Base-by-base conservation (phyloP, 2,888 invertebrate species). In the Erebia ligea region DNA sequence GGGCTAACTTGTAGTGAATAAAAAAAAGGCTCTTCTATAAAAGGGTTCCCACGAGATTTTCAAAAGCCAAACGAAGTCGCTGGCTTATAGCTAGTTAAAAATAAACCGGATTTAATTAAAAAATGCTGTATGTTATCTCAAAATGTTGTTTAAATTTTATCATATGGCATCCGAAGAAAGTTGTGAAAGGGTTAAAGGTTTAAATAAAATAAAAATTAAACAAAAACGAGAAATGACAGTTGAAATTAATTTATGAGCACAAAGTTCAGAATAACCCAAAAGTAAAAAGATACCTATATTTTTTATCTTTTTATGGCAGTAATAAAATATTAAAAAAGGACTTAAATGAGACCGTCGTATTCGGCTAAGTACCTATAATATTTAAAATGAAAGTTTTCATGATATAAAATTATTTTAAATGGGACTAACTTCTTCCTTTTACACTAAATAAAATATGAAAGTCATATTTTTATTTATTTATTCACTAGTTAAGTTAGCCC, bases 181-280 rank as follows among this genome's bases (percentile, higher is more conserved):
- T 61, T 17, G 42, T 10, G 3, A 5, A n/a, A 6, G 25, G 1
- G 10, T 8, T 42, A 5, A 17, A 42, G 11, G 19, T 42, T 61
- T 19, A 45, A 19, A 17, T 17, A 42, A 17, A 42, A 40, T 50
- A 50, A 50, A 50, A 50, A n/a, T n/a, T 15, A 15, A n/a, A n/a
- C 15, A 50, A n/a, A 50, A n/a, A 2, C 34, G 40, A 40, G 58
- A 40, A 34, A 59, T 59, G 8, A 8, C n/a, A 42, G 17, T n/a
- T n/a, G n/a, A n/a, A n/a, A n/a, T n/a, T 17, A 59, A 59, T 59
- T 59, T 59, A 59, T 59, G 8, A n/a, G 58, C 58, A 40, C 58
- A 42, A 40, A 40, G 40, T 40, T 40, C 58, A 17, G n/a, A 40
- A 17, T 40, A 10, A n/a, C 5, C 17, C 40, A 59, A n/a, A n/a